phyloP scores from a whole-genome alignment of 2,113 vertebrate species.

The Prunella himalayana region DNA sequence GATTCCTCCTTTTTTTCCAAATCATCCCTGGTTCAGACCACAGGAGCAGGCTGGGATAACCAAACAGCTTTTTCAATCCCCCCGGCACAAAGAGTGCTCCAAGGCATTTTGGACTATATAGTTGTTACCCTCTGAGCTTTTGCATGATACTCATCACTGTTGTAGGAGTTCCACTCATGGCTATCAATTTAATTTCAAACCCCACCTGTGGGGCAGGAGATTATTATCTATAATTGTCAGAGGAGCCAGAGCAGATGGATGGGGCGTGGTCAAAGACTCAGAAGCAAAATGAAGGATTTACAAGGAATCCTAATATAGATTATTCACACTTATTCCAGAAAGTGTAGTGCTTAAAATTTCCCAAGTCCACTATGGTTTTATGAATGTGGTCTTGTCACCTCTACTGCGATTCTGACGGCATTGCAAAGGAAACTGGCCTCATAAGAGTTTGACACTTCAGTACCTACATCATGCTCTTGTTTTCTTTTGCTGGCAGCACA shows the following conservation, averaged over 20 bases:
- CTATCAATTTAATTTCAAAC: background rate
- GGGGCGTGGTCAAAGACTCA: background rate
- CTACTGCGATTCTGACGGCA: background rate
- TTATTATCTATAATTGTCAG: background rate
- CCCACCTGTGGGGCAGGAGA: background rate
- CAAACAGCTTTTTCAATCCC: background rate
- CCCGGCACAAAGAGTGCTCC: background rate
- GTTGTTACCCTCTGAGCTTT: background rate
- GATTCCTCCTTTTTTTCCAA: background rate
- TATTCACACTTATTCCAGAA: background rate
- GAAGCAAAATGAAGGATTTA: background rate
- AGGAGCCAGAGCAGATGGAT: background rate
- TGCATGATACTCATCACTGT: background rate
- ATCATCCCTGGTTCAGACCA: background rate
- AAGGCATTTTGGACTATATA: background rate
- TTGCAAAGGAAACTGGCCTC: background rate
- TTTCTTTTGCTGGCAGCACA: background rate
- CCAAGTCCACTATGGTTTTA: background rate
- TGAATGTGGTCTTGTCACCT: background rate
- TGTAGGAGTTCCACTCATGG: background rate
- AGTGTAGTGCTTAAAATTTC: background rate
- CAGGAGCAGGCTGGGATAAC: background rate
- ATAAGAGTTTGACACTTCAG: background rate
- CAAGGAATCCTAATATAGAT: background rate
- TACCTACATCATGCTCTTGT: background rate